Evolutionary conservation across 2,888 invertebrate genomes (phyloP).

Genomic region (Priocnemis perturbator): DNA sequence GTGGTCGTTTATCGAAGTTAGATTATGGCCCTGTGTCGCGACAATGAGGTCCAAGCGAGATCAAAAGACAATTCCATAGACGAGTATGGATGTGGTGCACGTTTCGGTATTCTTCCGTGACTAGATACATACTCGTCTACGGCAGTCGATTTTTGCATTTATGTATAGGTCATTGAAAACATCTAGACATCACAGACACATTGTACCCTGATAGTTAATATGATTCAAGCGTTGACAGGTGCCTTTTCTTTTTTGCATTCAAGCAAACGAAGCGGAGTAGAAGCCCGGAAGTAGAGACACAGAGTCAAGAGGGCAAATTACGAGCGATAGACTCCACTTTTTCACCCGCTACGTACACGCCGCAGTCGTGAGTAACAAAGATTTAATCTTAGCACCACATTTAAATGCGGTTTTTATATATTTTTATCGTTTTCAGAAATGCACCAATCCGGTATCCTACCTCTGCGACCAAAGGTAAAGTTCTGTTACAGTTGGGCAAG

Average conservation of each 20-base stretch:
- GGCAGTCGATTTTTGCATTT: constrained; percentile 72
- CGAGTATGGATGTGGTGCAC: constrained; percentile 89
- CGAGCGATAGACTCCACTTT: constrained; percentile 44
- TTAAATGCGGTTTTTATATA: not conserved
- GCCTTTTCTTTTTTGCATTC: constrained; percentile 23
- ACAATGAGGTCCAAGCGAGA: not conserved
- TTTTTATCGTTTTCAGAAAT: constrained; percentile 26
- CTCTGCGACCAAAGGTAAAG: constrained; percentile 44
- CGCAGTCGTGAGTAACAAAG: constrained; percentile 33
- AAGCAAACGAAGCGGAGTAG: constrained; percentile 58
- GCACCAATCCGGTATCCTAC: constrained; percentile 29
- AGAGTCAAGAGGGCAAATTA: constrained; percentile 38
- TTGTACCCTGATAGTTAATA: too few relatives aligned
- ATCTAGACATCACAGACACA: not conserved
- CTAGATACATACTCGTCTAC: constrained; percentile 95
- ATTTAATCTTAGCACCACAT: not conserved
- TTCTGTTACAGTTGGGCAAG: constrained; percentile 57
- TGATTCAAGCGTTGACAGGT: too few relatives aligned
- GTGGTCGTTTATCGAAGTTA: too few relatives aligned
- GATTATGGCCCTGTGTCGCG: not conserved
- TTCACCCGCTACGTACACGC: constrained; percentile 37
- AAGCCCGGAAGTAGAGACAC: constrained; percentile 55
- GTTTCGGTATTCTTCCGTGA: constrained; percentile 80
- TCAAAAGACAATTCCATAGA: constrained; percentile 82
- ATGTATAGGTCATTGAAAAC: not conserved